phyloP scores from a whole-genome alignment of 2,888 invertebrate species.

The Pherbina coryleti region DNA sequence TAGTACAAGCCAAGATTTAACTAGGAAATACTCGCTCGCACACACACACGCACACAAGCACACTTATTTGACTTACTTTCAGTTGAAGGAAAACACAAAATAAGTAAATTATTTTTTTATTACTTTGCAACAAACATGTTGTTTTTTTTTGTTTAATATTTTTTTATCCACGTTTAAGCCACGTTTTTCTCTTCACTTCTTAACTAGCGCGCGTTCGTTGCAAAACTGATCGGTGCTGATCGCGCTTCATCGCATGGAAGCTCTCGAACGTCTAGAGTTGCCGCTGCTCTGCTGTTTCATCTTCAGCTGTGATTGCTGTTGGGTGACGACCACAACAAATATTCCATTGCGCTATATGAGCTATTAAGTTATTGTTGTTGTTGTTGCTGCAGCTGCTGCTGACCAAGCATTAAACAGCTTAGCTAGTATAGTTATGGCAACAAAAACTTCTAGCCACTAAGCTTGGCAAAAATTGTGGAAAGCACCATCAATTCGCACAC shows the following conservation, averaged over 20 bases:
- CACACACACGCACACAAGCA: neutral
- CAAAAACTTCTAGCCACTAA: neutral
- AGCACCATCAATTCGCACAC: neutral
- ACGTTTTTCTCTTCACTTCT: slow-evolving; percentile 4
- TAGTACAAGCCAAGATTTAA: neutral
- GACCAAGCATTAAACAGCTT: neutral
- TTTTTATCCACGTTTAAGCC: neutral
- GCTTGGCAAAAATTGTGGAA: neutral
- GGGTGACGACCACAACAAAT: neutral
- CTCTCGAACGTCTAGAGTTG: neutral
- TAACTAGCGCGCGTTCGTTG: slow-evolving; percentile 21
- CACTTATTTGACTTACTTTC: too few species aligned
- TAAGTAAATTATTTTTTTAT: neutral
- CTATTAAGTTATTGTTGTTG: slow-evolving; percentile 9
- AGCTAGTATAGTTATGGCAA: neutral
- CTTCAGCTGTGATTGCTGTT: neutral
- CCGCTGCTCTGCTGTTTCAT: neutral
- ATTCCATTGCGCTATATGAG: neutral
- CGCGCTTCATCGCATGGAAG: slow-evolving; percentile 8
- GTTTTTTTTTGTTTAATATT: too few species aligned
- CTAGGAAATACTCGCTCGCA: neutral
- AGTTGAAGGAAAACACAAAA: too few species aligned
- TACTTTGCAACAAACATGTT: neutral
- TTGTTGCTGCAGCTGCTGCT: neutral
- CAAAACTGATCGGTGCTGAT: slow-evolving; percentile 30